phyloP scores from a whole-genome alignment of 2,888 invertebrate genomes.

The Sminthurides aquaticus region DNA sequence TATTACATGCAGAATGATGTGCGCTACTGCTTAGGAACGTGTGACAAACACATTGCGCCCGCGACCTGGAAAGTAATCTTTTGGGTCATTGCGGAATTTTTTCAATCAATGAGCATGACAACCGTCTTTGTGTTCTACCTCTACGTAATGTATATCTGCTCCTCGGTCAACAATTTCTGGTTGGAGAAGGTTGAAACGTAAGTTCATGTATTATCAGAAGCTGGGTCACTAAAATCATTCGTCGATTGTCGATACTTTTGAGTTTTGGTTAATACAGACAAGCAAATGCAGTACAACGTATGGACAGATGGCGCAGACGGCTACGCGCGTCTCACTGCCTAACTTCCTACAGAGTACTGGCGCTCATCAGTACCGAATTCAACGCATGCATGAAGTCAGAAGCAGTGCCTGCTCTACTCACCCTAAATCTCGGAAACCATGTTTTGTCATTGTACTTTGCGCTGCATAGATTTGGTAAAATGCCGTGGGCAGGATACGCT shows the following conservation, averaged over 20 bases:
- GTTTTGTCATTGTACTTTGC: neutral
- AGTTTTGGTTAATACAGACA: too few relatives aligned
- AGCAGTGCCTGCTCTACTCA: neutral
- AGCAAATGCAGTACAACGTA: too few relatives aligned
- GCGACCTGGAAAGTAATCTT: neutral
- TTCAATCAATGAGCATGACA: neutral
- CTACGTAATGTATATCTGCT: neutral
- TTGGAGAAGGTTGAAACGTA: neutral
- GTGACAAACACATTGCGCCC: neutral
- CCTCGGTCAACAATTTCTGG: neutral
- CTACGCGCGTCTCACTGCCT: too few relatives aligned
- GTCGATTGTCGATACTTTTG: too few relatives aligned
- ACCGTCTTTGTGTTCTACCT: neutral
- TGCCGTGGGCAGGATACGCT: neutral
- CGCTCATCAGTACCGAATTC: neutral
- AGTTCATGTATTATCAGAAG: too few relatives aligned
- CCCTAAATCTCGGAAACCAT: neutral
- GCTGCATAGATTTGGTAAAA: neutral
- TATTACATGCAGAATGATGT: neutral
- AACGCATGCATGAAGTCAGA: neutral
- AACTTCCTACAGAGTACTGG: neutral
- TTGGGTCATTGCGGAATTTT: neutral
- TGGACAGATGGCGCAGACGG: too few relatives aligned
- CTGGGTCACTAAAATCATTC: too few relatives aligned
- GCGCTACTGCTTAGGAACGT: neutral